Evolutionary conservation across 2,888 invertebrate species (phyloP).

Genomic region (Caradrina kadenii): DNA sequence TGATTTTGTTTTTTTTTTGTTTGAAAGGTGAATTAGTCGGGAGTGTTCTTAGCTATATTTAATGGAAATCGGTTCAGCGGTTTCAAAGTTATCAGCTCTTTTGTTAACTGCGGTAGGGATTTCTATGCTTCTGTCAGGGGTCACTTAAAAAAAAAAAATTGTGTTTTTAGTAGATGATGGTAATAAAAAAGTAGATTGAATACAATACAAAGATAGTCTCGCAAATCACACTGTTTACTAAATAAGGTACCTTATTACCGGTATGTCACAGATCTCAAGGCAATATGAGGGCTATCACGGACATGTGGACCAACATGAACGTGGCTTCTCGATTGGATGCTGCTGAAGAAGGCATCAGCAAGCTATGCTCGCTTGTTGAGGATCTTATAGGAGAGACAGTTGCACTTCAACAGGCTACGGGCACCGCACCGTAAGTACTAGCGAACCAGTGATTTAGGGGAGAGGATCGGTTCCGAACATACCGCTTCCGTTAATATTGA

Average conservation of each 20-base stretch:
- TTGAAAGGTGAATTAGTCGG: too few species aligned
- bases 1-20: too few species aligned
- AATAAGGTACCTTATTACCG: not conserved
- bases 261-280: conserved; percentile 78
- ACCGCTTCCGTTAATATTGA: too few species aligned
- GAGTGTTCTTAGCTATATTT: too few species aligned
- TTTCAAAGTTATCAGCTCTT: too few species aligned
- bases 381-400: conserved; percentile 86
- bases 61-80: too few species aligned
- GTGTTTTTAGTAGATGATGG: too few species aligned
- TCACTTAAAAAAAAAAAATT: too few species aligned
- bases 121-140: too few species aligned
- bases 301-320: conserved; percentile 92
- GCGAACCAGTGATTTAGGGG: not conserved
- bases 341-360: conserved; percentile 91
- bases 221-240: conserved; percentile 5
- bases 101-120: too few species aligned
- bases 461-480: not conserved
- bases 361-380: conserved; percentile 91
- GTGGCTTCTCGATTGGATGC: conserved; percentile 92
- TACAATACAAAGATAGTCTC: not conserved
- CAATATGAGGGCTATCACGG: conserved; percentile 88
- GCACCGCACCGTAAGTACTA: conserved; percentile 28
- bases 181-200: too few species aligned
- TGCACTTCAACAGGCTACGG: conserved; percentile 64